Evolutionary conservation across 2,888 invertebrate species (phyloP), one percentile per base, ranked within the genome.

Genomic region (Drosophila paramelanica): DNA sequence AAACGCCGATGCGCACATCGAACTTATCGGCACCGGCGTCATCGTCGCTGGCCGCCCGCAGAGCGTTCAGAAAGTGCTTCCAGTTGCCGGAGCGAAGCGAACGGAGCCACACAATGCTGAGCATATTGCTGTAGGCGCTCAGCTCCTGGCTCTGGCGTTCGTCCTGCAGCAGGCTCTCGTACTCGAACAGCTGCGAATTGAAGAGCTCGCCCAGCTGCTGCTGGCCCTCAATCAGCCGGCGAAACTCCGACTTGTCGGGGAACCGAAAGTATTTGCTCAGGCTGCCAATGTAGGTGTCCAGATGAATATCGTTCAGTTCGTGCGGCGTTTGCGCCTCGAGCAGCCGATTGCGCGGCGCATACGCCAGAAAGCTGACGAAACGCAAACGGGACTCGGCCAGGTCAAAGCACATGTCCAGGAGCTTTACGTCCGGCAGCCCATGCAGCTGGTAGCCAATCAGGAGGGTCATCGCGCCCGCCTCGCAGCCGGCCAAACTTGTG

Each of bases 1-100:
- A 79, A 8, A 77, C 66, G n/a, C 79, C 77, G 1, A 79, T 2
- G 1, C 79, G 77, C 31, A 79, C 13, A 20, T 79, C 58, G 25
- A 60, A 79, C n/a, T 43, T 55, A 6, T 23, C 5, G 13, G 3
- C n/a, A 7, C 11, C 17, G 7, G 3, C 23, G 5, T 10, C n/a
- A 0, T 13, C 11, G 0, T 33, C 7, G 39, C 5, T 60, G 36
- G 42, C 43, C 5, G 25, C 45, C 10, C 58, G 57, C 5, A 79
- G 14, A 0, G 79, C 79, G 0, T 56, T 49, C n/a, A 73, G 45
- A 20, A 47, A 77, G 13, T 59, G 23, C 13, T 14, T 11, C 79
- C 79, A 79, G 31, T 79, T 79, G 41, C 70, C 70, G 3, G 5
- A 1, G 38, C 64, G 79, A 10, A 79, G 51, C 5, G 69, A 17